Evolutionary conservation across 2,113 vertebrate genomes (phyloP).

Genomic region (Eleginops maclovinus): DNA sequence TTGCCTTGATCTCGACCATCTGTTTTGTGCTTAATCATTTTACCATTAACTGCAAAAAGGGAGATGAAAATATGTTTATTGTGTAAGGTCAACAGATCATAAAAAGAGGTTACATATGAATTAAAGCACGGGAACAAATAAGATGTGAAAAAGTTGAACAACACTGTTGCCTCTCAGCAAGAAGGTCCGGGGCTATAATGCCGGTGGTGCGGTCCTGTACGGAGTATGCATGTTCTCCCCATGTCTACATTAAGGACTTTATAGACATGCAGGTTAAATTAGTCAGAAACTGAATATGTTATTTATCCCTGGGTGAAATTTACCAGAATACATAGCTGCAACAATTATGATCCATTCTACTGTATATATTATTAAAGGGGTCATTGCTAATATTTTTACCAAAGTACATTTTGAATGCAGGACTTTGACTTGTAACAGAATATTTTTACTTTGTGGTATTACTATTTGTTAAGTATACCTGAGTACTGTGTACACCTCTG

Average conservation of each 20-base stretch:
- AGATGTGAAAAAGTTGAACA: background rate
- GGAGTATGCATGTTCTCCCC: background rate
- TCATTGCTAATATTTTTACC: too few species aligned
- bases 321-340: too few species aligned
- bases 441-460: too few species aligned
- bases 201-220: background rate
- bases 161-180: background rate
- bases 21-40: background rate
- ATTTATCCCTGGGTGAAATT: too few species aligned
- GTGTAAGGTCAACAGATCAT: background rate
- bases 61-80: background rate
- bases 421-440: too few species aligned
- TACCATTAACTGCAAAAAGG: background rate
- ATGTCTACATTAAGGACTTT: background rate
- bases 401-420: too few species aligned
- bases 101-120: background rate
- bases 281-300: background rate
- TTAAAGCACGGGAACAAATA: background rate
- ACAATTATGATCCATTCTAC: too few species aligned
- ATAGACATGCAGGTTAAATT: too few species aligned
- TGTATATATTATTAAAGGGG: too few species aligned
- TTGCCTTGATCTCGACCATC: background rate
- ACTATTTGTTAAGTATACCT: too few species aligned
- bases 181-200: background rate
- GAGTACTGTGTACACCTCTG: slow-evolving; percentile 1